phyloP scores from a whole-genome alignment of 1,140 invertebrate genomes.

The Portunus trituberculatus region DNA sequence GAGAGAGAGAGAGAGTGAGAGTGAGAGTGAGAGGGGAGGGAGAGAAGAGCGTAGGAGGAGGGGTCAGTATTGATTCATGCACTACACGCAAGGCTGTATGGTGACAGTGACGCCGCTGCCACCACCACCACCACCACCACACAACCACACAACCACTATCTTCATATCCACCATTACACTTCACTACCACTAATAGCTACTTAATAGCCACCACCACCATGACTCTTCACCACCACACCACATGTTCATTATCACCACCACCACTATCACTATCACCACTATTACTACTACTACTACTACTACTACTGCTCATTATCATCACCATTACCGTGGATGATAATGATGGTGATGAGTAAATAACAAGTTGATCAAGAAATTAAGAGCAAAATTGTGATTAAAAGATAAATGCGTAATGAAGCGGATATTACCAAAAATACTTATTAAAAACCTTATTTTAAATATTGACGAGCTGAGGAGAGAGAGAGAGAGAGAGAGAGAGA shows the following conservation, averaged over 20 bases:
- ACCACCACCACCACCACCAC: conserved; percentile 1
- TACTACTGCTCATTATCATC: background rate
- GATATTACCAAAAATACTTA: too few relatives aligned
- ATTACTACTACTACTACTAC: background rate
- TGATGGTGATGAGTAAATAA: too few relatives aligned
- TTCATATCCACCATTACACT: background rate
- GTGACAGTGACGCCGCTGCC: background rate
- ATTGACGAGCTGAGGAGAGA: background rate
- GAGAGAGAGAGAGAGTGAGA: background rate
- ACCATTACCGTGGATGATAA: background rate
- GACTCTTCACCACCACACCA: too few relatives aligned
- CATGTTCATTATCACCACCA: background rate
- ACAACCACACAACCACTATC: background rate
- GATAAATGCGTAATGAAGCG: too few relatives aligned
- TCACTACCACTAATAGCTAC: background rate
- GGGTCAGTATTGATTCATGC: conserved; percentile 10
- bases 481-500: conserved; percentile 29
- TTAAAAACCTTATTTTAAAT: background rate
- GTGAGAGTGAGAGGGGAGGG: background rate
- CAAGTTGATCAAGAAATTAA: too few relatives aligned
- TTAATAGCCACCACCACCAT: background rate
- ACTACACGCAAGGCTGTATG: conserved; percentile 18
- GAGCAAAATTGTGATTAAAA: too few relatives aligned
- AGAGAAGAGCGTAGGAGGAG: background rate
- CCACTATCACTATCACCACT: background rate